phyloP scores from a whole-genome alignment of 1,140 invertebrate genomes.

The Scaptomyza hsui region DNA sequence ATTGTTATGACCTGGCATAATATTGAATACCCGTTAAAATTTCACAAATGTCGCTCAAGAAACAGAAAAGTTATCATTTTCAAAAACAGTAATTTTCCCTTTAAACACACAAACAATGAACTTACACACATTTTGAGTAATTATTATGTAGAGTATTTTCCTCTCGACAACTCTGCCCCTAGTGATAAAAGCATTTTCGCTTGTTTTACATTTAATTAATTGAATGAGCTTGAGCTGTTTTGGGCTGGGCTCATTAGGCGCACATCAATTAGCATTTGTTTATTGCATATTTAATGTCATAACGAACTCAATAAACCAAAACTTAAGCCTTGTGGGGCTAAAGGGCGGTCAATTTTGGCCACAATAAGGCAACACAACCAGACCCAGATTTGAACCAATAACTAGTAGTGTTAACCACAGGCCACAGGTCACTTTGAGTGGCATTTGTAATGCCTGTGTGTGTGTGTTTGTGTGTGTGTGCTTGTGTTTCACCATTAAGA shows the following conservation, averaged over 20 bases:
- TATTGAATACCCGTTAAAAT: no score
- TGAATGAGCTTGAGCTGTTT: neutral
- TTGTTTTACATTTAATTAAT: constrained; percentile 2
- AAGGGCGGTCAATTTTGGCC: constrained; percentile 3
- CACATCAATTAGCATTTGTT: constrained; percentile 34
- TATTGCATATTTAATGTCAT: constrained; percentile 52
- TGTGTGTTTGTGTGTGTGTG: constrained; percentile 18
- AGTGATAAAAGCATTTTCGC: neutral
- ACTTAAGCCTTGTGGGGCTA: neutral
- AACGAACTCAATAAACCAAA: constrained; percentile 28
- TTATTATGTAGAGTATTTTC: no score
- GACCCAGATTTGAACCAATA: constrained; percentile 14
- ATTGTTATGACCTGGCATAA: no score
- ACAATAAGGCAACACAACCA: neutral
- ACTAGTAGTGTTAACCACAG: constrained; percentile 16
- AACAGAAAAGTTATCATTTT: no score
- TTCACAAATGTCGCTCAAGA: no score
- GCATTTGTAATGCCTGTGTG: constrained; percentile 14
- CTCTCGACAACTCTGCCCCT: no score
- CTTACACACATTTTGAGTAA: no score
- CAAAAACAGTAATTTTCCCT: no score
- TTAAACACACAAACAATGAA: no score
- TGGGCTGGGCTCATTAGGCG: neutral
- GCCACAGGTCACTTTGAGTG: constrained; percentile 12
- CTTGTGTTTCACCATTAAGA: constrained; percentile 38